Base-by-base conservation (phyloP, 2,797 vertebrate genomes). In the Sciurus carolinensis region DNA sequence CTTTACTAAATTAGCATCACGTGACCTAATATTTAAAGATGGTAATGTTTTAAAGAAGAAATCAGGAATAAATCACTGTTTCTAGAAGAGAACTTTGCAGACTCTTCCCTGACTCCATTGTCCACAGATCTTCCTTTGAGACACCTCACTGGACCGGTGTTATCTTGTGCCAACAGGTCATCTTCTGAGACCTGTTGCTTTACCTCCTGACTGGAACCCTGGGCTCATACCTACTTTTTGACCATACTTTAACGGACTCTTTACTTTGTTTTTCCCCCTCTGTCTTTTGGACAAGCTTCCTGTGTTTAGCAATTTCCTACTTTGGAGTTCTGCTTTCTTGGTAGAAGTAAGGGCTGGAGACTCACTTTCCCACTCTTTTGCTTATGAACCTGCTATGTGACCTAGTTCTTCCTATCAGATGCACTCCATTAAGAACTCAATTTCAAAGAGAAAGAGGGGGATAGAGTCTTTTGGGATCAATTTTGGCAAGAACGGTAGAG, bases 21-120 rank as follows among this genome's bases (percentile, higher is more conserved):
- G 28, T 71, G 66, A 85, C 26, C 69, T 59, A 67, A 88, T 22
- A 94, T 72, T 64, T 67, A 86, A 90, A 85, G 12, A 30, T 26
- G 52, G 66, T 69, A 64, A 17, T 30, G 59, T 82, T 87, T 64
- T 84, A 57, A 91, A 52, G 4, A 17, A 50, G 10, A 33, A 77
- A 28, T 87, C 87, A 92, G 59, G 44, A 76, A 84, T 47, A 79
- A 80, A 76, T 83, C 62, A 20, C 8, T 77, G 17, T 17, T 91
- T 90, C 89, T 88, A 87, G 44, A 88, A 92, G 86, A 59, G 36
- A 69, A 39, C 30, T 80, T 72, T n/a, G n/a, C 26, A 26, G 66
- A 39, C 24, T 44, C 15, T 88, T 91, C 57, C 36, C 3, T 24
- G 50, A 62, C 17, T 18, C 36, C 28, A 26, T n/a, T 18, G 26